Conservation (phyloP, 2,797 vertebrate species). For the Anableps anableps region DNA sequence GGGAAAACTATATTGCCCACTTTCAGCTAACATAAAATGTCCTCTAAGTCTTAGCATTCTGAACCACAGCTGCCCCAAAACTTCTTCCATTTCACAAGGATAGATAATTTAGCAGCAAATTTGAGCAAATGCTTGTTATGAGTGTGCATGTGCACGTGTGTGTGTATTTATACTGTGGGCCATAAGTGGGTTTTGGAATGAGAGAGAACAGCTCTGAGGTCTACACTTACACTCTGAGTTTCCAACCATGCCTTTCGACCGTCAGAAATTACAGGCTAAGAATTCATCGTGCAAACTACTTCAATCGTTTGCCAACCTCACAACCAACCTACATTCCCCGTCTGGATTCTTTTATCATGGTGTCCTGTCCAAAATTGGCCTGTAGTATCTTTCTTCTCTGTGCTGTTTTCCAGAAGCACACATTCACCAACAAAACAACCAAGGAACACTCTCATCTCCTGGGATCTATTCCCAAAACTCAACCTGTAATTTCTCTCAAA, state of each 20-base stretch:
- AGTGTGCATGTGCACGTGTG: slow-evolving; percentile 15
- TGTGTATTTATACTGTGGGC: slow-evolving; percentile 43
- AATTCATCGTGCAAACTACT: slow-evolving; percentile 69
- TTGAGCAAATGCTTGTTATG: slow-evolving; percentile 24
- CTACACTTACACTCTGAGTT: slow-evolving; percentile 63
- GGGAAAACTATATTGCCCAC: slow-evolving; percentile 49
- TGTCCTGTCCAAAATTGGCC: slow-evolving; percentile 33
- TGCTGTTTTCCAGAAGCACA: slow-evolving; percentile 8
- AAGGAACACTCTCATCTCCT: slow-evolving; percentile 25
- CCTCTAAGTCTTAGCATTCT: slow-evolving; percentile 51
- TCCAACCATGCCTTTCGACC: slow-evolving; percentile 62
- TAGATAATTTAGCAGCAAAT: slow-evolving; percentile 55
- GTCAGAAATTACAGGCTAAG: slow-evolving; percentile 74
- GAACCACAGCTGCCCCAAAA: slow-evolving; percentile 27
- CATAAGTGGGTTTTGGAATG: slow-evolving; percentile 64
- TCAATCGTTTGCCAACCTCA: slow-evolving; percentile 62
- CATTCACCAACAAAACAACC: slow-evolving; percentile 16
- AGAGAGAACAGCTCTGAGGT: slow-evolving; percentile 70
- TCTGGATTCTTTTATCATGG: slow-evolving; percentile 47
- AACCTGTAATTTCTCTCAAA: slow-evolving; percentile 33
- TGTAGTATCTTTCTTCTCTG: slow-evolving; percentile 28
- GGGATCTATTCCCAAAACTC: slow-evolving; percentile 24
- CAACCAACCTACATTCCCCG: slow-evolving; percentile 52
- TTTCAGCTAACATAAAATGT: slow-evolving; percentile 76
- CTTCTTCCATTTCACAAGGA: slow-evolving; percentile 44